Evolutionary conservation across 2,113 vertebrate species (phyloP).

Genomic region (Hippocampus comes): DNA sequence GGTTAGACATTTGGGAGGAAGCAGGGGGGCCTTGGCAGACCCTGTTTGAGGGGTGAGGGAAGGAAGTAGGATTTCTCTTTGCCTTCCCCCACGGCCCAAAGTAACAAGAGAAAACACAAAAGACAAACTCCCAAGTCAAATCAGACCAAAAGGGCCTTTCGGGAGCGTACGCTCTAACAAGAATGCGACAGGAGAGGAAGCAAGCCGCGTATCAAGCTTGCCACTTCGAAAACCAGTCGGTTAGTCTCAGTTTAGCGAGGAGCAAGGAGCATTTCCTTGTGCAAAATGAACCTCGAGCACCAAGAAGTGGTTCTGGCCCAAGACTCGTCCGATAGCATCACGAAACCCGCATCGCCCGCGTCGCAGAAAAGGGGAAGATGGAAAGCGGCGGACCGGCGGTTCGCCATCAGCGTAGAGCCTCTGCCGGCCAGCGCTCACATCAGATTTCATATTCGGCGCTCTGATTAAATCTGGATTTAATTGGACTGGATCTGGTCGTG

Average conservation of each 20-base stretch:
- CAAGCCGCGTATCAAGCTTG: too few relatives aligned
- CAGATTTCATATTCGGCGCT: conserved; percentile 64
- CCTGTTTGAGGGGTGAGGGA: background rate
- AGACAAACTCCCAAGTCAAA: too few relatives aligned
- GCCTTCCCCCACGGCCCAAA: conserved; percentile 7
- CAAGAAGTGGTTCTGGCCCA: conserved; percentile 10
- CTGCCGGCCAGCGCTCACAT: conserved; percentile 45
- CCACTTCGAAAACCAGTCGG: too few relatives aligned
- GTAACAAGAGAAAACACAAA: too few relatives aligned
- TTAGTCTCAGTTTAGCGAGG: background rate
- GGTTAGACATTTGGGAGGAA: conserved; percentile 55
- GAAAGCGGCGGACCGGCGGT: conserved; percentile 17
- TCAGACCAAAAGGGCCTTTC: too few relatives aligned
- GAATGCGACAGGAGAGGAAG: too few relatives aligned
- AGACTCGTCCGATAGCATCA: conserved; percentile 36
- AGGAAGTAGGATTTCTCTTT: background rate
- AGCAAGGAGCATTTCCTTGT: conserved; percentile 17
- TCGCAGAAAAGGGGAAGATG: background rate
- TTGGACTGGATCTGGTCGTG: conserved; percentile 76
- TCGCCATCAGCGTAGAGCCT: conserved; percentile 17
- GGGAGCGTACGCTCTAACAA: too few relatives aligned
- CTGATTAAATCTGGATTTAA: conserved; percentile 80
- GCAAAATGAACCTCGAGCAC: conserved; percentile 19
- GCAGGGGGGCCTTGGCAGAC: background rate
- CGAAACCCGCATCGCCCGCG: background rate